These are phyloP conservation scores for Lampris incognitus DNA, from an alignment of 2,113 vertebrate species.

Conservation along the genomic window DNA sequence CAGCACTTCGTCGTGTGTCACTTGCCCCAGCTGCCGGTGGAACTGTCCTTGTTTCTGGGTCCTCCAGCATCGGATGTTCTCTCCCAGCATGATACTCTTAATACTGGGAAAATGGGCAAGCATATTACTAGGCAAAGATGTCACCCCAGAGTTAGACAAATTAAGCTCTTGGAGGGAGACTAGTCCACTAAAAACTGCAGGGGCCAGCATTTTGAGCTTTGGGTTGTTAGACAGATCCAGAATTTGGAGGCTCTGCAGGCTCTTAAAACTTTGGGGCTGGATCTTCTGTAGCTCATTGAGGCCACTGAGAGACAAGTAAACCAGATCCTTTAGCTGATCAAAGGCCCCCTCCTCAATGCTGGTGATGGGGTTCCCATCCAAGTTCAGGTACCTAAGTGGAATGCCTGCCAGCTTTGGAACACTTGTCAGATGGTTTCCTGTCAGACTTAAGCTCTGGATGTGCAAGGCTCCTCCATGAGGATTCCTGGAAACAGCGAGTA, in stretches of 20 bases:
- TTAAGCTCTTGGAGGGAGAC: slow-evolving; percentile 91
- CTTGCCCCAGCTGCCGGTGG: slow-evolving; percentile 86
- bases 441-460: slow-evolving; percentile 90
- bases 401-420: slow-evolving; percentile 86
- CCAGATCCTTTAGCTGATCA: slow-evolving; percentile 84
- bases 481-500: slow-evolving; percentile 73
- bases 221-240: slow-evolving; percentile 91
- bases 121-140: slow-evolving; percentile 82
- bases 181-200: slow-evolving; percentile 86
- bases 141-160: slow-evolving; percentile 85
- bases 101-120: slow-evolving; percentile 88
- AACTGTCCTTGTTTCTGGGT: slow-evolving; percentile 90
- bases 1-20: slow-evolving; percentile 84
- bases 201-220: slow-evolving; percentile 78
- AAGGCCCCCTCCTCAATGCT: slow-evolving; percentile 83
- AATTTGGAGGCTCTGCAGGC: slow-evolving; percentile 88
- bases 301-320: slow-evolving; percentile 88
- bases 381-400: slow-evolving; percentile 88
- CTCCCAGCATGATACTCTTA: slow-evolving; percentile 87
- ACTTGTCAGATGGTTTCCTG: slow-evolving; percentile 82
- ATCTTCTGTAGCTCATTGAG: slow-evolving; percentile 81
- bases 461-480: slow-evolving; percentile 64
- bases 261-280: slow-evolving; percentile 82
- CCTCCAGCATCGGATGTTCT: slow-evolving; percentile 86
- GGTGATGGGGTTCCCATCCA: slow-evolving; percentile 89